A percentile compares a stretch with the other conserved stretches of the same genome.
These are phyloP conservation scores for Ectropis crepuscularia DNA, from an alignment of 2,888 invertebrate genomes.

Conservation along the genomic window DNA sequence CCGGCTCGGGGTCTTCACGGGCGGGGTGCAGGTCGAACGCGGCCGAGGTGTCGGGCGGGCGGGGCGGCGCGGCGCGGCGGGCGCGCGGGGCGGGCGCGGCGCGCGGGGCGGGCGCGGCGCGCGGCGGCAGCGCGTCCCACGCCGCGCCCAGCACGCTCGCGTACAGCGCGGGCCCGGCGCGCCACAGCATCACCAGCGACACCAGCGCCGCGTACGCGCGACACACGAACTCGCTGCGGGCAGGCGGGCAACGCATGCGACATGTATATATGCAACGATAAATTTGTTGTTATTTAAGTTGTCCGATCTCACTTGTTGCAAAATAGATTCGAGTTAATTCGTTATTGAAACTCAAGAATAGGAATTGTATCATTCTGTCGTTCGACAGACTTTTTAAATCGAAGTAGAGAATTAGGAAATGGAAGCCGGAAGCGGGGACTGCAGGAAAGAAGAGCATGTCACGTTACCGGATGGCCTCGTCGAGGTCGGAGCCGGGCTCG, in stretches of 20 bases:
- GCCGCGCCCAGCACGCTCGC: constrained; percentile 10
- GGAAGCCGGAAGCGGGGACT: too few relatives aligned
- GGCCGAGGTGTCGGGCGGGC: not conserved
- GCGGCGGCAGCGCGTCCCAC: constrained; percentile 4
- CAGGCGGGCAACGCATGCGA: too few relatives aligned
- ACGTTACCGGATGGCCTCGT: not conserved
- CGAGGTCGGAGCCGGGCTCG: not conserved
- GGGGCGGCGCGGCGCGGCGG: not conserved
- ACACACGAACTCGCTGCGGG: constrained; percentile 31
- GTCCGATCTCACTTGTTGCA: too few relatives aligned
- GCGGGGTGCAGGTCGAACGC: not conserved
- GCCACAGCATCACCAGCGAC: constrained; percentile 30
- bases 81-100: not conserved
- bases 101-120: not conserved
- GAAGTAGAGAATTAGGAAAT: too few relatives aligned
- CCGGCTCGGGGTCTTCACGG: not conserved
- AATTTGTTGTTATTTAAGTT: not conserved
- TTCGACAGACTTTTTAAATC: too few relatives aligned
- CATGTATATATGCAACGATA: not conserved
- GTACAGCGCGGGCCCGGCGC: constrained; percentile 23
- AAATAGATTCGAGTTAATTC: too few relatives aligned
- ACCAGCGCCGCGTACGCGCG: constrained; percentile 32
- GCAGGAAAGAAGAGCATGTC: too few relatives aligned
- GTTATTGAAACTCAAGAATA: too few relatives aligned
- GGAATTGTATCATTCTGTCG: too few relatives aligned